Percentiles rank a stretch among this genome's conserved stretches.
Conservation (phyloP, 2,797 vertebrate genomes). For the Chaenodraco wilsoni region DNA sequence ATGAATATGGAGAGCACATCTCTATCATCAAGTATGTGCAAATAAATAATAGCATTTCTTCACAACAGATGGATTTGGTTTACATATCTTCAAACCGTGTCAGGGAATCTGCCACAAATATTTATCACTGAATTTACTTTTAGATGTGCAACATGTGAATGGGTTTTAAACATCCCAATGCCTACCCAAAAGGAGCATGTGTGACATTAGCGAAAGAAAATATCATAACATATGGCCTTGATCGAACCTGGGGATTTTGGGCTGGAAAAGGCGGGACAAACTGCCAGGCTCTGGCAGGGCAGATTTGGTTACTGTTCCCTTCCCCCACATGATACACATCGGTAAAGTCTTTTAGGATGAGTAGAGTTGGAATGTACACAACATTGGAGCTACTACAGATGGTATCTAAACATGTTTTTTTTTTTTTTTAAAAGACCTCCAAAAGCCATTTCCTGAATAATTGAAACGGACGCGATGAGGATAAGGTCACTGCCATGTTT, state of each 20-base stretch:
- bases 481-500: constrained; percentile 4
- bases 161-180: constrained; percentile 1
- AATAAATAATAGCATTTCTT: constrained; percentile 33
- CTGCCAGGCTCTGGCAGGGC: constrained; percentile 22
- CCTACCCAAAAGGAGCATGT: constrained; percentile 25
- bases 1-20: constrained; percentile 33
- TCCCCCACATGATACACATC: constrained; percentile 21
- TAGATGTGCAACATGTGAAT: constrained; percentile 14
- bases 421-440: not conserved
- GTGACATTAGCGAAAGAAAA: constrained; percentile 37
- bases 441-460: constrained; percentile 22
- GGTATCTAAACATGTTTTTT: constrained; percentile 11
- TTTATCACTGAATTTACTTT: not conserved
- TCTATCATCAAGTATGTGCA: constrained; percentile 27
- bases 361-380: constrained; percentile 21
- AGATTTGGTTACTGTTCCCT: constrained; percentile 36
- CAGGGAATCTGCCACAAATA: constrained; percentile 1
- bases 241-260: constrained; percentile 24
- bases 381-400: constrained; percentile 6
- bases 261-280: constrained; percentile 25
- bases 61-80: constrained; percentile 18
- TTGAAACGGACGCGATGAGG: constrained; percentile 8
- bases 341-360: constrained; percentile 10
- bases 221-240: constrained; percentile 36
- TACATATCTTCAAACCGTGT: constrained; percentile 15